phyloP scores from a whole-genome alignment of 2,888 invertebrate genomes.

The Cyrtodaria siliqua region DNA sequence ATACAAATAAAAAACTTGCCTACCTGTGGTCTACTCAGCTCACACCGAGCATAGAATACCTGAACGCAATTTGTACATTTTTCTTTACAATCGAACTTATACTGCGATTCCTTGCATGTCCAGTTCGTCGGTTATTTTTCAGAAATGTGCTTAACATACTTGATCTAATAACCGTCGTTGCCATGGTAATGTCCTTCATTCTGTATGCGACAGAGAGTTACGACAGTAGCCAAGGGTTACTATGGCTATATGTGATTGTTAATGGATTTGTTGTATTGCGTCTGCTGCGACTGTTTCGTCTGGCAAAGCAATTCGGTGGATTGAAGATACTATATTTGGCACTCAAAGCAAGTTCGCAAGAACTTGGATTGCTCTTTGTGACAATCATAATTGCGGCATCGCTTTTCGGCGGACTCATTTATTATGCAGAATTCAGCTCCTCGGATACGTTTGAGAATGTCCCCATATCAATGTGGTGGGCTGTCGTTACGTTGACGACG shows the following conservation, averaged over 20 bases:
- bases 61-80: conserved; percentile 72
- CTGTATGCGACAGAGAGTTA: conserved; percentile 3
- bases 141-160: conserved; percentile 55
- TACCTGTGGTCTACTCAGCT: conserved; percentile 40
- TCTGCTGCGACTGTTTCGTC: conserved; percentile 55
- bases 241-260: conserved; percentile 44
- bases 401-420: conserved; percentile 80
- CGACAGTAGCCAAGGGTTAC: conserved; percentile 4
- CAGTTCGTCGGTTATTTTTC: conserved; percentile 65
- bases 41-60: conserved; percentile 61
- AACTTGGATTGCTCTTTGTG: conserved; percentile 76
- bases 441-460: conserved; percentile 68
- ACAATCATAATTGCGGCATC: conserved; percentile 75
- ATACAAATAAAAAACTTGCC: conserved; percentile 35
- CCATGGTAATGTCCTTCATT: conserved; percentile 50
- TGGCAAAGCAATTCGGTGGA: conserved; percentile 62
- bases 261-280: conserved; percentile 51
- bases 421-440: conserved; percentile 71
- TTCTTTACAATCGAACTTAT: conserved; percentile 81
- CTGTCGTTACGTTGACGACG: conserved; percentile 80
- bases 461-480: conserved; percentile 79
- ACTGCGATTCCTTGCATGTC: conserved; percentile 69
- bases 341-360: conserved; percentile 74
- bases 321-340: conserved; percentile 76
- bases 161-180: conserved; percentile 60